These are phyloP conservation scores for Ciconia boyciana DNA, from an alignment of 2,113 vertebrate genomes.

Conservation along the genomic window DNA sequence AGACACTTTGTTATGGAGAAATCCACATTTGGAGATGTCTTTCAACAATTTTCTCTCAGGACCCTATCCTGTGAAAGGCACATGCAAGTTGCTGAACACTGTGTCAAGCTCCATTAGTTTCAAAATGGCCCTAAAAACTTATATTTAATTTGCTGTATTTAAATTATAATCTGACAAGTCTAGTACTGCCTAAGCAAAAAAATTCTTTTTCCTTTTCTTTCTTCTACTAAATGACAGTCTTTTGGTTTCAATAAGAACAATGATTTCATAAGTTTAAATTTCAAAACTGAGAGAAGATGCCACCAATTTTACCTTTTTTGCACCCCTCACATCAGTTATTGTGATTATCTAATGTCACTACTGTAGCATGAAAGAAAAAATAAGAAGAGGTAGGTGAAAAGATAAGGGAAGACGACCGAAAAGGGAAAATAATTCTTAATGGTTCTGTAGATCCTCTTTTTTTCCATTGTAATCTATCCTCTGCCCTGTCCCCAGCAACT, in stretches of 20 bases:
- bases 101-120: slow-evolving; percentile 3
- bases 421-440: background rate
- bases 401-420: background rate
- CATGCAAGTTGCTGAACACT: slow-evolving; percentile 5
- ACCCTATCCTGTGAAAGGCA: slow-evolving; percentile 18
- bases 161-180: background rate
- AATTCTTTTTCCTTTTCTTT: background rate
- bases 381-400: background rate
- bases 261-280: background rate
- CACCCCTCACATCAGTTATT: background rate
- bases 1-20: slow-evolving; percentile 50
- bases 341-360: background rate
- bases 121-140: background rate
- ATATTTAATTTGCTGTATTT: slow-evolving; percentile 36
- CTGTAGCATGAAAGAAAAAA: background rate
- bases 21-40: slow-evolving; percentile 56
- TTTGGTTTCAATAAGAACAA: background rate
- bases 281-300: background rate
- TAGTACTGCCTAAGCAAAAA: background rate
- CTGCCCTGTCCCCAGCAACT: background rate
- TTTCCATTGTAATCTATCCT: background rate
- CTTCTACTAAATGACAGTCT: background rate
- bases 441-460: background rate
- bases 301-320: background rate
- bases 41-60: slow-evolving; percentile 49